These are phyloP conservation scores for Coregonus sp. DNA, from an alignment of 2,797 vertebrate species.

Conservation along the genomic window DNA sequence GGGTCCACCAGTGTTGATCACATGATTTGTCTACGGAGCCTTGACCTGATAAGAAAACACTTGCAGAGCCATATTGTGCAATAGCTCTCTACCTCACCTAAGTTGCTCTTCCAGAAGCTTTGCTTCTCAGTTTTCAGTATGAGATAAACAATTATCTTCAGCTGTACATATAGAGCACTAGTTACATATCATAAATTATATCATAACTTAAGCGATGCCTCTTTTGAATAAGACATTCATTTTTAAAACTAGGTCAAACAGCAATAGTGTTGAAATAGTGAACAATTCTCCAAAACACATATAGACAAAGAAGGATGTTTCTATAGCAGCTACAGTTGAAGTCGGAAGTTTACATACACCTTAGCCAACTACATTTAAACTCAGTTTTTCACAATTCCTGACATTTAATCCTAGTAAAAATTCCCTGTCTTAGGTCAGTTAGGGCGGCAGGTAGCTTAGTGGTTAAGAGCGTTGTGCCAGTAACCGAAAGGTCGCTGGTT, in stretches of 20 bases:
- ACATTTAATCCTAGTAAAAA: no score
- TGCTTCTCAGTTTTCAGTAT: neutral
- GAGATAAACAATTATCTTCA: neutral
- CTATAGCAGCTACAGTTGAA: no score
- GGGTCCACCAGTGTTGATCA: neutral
- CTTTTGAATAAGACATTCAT: neutral
- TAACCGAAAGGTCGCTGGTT: no score
- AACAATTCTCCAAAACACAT: neutral
- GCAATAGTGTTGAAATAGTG: neutral
- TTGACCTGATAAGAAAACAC: constrained; percentile 3
- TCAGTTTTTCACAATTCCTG: no score
- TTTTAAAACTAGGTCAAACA: neutral
- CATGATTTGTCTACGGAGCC: neutral
- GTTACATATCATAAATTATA: no score
- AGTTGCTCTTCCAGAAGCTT: neutral
- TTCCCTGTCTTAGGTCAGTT: no score
- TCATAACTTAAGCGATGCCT: no score
- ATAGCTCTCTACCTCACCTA: neutral
- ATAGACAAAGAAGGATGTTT: neutral
- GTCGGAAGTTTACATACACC: no score
- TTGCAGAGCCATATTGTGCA: neutral
- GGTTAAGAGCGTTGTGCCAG: no score
- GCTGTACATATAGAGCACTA: no score
- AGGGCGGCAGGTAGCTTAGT: no score
- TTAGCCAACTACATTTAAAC: no score